Base-by-base conservation (phyloP, 2,888 invertebrate species). In the Agrochola lota region DNA sequence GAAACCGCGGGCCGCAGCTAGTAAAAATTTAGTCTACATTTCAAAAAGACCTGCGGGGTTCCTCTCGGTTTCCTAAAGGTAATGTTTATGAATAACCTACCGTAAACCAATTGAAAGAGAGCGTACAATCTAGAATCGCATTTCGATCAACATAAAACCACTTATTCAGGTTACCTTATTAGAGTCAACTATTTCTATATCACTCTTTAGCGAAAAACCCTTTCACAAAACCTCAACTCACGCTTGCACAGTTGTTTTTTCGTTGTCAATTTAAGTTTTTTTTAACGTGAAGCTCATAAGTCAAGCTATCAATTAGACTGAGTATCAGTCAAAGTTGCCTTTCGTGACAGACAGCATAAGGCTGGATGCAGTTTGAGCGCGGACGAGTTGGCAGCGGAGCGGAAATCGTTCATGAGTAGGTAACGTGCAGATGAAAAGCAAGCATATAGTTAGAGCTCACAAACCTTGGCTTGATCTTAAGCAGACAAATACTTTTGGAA, bases 291-390 rank as follows among this genome's bases (percentile, higher is more conserved):
- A 94, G 89, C 92, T 94, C 95, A 94, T 95, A 93, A 94, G 94
- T 95, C 94, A 95, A 91, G 89, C 90, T 93, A 95, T 95, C 95
- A 95, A 95, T 95, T 95, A 95, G 94, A 86, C 89, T 83, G 89
- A 83, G 80, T 89, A 93, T 95, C 93, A 92, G 92, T 95, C 94
- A 93, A 90, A 81, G 74, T 91, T 89, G 80, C 89, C 90, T 93
- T 92, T 90, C 91, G 88, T 90, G 88, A 80, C 81, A 83, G 87
- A 85, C 89, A 85, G 79, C 63, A 69, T 83, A 85, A 86, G 81
- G 86, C 79, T 83, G 82, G 76, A 76, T 90, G 80, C 81, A 43
- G 40, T 64, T 76, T 84, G 85, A 87, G 23, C 72, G 85, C 87
- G 81, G 63, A 8, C 8, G 59, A 57, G 0, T 35, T 35, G 11